Evolutionary conservation across 1,140 invertebrate species (phyloP), one percentile per base, ranked within the genome.

Genomic region (Teleopsis dalmanni): DNA sequence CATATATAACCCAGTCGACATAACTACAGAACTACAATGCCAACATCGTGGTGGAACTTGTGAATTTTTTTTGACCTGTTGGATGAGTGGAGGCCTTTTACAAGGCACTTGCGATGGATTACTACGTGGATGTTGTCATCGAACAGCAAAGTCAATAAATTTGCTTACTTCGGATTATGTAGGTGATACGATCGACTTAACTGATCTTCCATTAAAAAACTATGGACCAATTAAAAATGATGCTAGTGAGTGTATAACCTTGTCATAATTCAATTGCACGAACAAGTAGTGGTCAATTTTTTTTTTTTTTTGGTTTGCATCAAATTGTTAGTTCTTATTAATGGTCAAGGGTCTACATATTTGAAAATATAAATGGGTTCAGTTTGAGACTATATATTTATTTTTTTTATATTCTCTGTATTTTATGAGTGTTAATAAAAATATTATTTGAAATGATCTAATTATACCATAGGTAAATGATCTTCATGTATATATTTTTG

Each of bases 61-160:
- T 72, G 88, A 94, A 75, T 93, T 93, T 76, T 92, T 93, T 77
- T 76, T 94, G 56, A 82, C 86, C 65, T 93, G 90, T 74, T 94
- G 90, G 91, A 81, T 94, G 77, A 81, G 85, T 36, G 88, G 88
- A 52, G 91, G 91, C 50, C 78, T 91, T 51, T 78, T 94, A 59
- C 87, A 91, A 62, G 87, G 85, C 58, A 81, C 85, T 58, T 94
- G 90, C 72, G 76, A 81, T 49, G 85, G 87, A 58, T 77, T 94
- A 61, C 78, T 95, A 54, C 87, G 83, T 64, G 88, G 87, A 51
- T 94, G 91, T 78, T 95, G 91, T 73, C 84, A 87, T 62, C 81
- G 84, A 70, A 80, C 81, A 58, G 80, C 80, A 51, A 85, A 85
- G 73, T 79, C 81, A 53, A 80, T 83, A 46, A 80, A 86, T 59